These are phyloP conservation scores for Phytoseiulus persimilis DNA, from an alignment of 2,888 invertebrate species.

Conservation along the genomic window DNA sequence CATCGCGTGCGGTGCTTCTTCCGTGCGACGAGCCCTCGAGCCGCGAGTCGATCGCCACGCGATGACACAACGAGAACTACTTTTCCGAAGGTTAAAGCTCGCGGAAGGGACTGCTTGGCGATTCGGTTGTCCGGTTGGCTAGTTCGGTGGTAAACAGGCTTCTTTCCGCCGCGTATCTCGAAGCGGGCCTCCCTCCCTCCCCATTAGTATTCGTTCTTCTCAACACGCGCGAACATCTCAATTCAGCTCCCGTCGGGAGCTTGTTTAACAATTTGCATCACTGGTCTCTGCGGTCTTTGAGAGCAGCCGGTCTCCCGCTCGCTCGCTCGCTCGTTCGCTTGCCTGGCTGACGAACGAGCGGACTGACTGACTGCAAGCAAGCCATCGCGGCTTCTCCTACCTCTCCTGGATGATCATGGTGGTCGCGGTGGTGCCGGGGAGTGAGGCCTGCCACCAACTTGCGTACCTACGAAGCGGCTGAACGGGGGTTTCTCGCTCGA, in stretches of 20 bases:
- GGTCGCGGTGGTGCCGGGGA: not conserved
- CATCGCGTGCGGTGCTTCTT: too few relatives aligned
- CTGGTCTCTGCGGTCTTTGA: slow-evolving; percentile 11
- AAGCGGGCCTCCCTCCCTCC: not conserved
- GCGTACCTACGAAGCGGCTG: not conserved
- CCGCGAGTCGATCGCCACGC: too few relatives aligned
- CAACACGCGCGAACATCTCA: slow-evolving; percentile 20
- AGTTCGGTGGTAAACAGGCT: not conserved
- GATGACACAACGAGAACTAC: too few relatives aligned
- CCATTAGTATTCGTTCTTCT: slow-evolving; percentile 5
- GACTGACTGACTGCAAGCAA: not conserved
- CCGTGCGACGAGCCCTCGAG: too few relatives aligned
- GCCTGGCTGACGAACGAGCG: too few relatives aligned
- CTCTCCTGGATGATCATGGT: not conserved
- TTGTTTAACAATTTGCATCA: slow-evolving; percentile 39
- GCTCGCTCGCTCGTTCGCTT: not conserved
- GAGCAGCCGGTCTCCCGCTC: not conserved
- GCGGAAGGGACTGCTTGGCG: not conserved
- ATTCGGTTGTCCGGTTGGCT: not conserved
- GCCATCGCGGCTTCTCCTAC: not conserved
- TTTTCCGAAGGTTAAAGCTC: not conserved
- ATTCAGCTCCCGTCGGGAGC: slow-evolving; percentile 34
- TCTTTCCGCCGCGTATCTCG: not conserved
- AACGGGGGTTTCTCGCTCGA: not conserved
- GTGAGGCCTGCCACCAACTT: not conserved